Percentiles rank a stretch among this genome's conserved stretches.
phyloP scores from a whole-genome alignment of 2,888 invertebrate genomes.

The Macaria liturata region DNA sequence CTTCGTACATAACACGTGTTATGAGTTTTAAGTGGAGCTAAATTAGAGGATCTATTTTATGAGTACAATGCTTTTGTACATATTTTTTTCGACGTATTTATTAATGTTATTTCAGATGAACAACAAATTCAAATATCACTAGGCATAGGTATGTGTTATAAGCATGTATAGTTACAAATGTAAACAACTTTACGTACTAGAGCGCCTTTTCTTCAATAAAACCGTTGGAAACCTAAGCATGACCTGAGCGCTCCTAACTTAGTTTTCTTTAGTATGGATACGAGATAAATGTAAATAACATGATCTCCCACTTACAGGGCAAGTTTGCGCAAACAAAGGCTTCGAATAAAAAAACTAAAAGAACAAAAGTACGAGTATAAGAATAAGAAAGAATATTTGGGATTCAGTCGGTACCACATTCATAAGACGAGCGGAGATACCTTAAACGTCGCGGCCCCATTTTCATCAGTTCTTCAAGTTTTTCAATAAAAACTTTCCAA shows the following conservation, averaged over 20 bases:
- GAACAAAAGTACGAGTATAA: constrained; percentile 23
- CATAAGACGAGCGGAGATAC: constrained; percentile 67
- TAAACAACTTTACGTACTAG: too few relatives aligned
- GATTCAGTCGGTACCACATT: constrained; percentile 61
- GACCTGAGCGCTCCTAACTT: neutral
- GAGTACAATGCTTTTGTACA: too few relatives aligned
- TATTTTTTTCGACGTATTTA: too few relatives aligned
- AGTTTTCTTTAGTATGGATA: too few relatives aligned
- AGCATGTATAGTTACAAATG: too few relatives aligned
- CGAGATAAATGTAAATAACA: too few relatives aligned
- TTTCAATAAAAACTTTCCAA: constrained; percentile 82
- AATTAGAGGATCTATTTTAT: too few relatives aligned
- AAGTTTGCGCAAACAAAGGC: constrained; percentile 6
- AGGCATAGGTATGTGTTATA: too few relatives aligned
- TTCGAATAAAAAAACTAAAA: constrained; percentile 36
- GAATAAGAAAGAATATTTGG: constrained; percentile 53
- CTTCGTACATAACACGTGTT: constrained; percentile 24
- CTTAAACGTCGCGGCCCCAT: constrained; percentile 73
- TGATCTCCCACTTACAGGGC: neutral
- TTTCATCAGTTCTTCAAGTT: constrained; percentile 81
- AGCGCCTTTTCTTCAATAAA: too few relatives aligned
- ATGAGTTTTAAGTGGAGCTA: neutral
- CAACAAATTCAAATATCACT: too few relatives aligned
- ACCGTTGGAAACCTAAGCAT: too few relatives aligned
- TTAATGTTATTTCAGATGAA: too few relatives aligned